Base-by-base conservation (phyloP, 2,888 invertebrate species). In the Carterocephalus palaemon region DNA sequence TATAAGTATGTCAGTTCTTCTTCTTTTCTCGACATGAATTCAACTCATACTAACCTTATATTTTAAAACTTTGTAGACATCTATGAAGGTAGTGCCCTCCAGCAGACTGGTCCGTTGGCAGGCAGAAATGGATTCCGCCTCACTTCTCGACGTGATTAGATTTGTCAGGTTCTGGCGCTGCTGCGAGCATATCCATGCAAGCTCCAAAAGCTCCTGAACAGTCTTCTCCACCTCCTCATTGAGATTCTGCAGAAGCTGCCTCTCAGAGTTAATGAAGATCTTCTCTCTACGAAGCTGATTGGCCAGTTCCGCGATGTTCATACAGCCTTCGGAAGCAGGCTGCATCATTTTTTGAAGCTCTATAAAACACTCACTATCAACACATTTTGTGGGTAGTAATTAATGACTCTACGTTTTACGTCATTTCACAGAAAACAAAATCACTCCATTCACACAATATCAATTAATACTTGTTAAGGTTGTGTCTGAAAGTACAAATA, bases 111-210 rank as follows among this genome's bases (percentile, higher is more conserved):
- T 74, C 50, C 91, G 88, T 57, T 93, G 92, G 72, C 94, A 95
- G 59, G 94, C 95, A 13, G 90, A 89, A 10, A 93, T 89, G 1
- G 95, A 93, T 13, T 94, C 92, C 36, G 91, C 90, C 62, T 95
- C 94, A 37, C 92, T 90, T 53, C 92, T 88, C 32, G 94, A 90
- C 24, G 93, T 88, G 51, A 95, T 91, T 59, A 96, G 79, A 59
- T 92, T 90, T 54, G 94, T 92, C 15, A 95, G 86, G 72, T 94
- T 94, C 53, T 94, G 90, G 54, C 94, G 90, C 77, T 97, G 96
- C 75, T 95, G 95, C 2, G 94, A 92, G 50, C 94, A 93, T 49
- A 96, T 90, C 95, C 97, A 98, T 20, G 96, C 93, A 48, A 92
- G 89, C 75, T 94, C 92, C 51, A 90, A 80, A 52, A 90, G 74